Conservation (phyloP, 2,113 vertebrate genomes). For the Muntiacus muntjak region DNA sequence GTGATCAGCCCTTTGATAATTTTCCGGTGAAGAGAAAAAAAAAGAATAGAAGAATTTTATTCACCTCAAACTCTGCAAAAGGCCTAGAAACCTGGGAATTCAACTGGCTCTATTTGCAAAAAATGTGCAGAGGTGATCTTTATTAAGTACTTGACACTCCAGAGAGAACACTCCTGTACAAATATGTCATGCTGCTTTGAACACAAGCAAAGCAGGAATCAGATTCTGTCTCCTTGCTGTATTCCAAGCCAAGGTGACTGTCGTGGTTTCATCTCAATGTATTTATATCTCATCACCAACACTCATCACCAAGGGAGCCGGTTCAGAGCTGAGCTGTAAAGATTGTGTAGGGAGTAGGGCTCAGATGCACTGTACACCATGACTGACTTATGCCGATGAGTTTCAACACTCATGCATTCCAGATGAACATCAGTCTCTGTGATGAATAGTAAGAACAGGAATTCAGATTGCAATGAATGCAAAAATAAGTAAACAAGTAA, state of each 20-base stretch:
- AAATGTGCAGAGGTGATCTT: constrained; percentile 56
- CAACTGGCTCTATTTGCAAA: constrained; percentile 1
- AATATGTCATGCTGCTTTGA: constrained; percentile 61
- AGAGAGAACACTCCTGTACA: constrained; percentile 52
- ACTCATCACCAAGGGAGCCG: background rate
- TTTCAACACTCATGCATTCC: constrained; percentile 27
- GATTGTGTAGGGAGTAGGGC: background rate
- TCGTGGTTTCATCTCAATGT: background rate
- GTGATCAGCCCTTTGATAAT: background rate
- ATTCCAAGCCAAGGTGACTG: constrained; percentile 53
- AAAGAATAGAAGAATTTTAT: background rate
- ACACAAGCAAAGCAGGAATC: constrained; percentile 55
- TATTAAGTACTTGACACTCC: constrained; percentile 55
- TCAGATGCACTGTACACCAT: background rate
- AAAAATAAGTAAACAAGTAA: background rate
- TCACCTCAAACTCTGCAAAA: constrained; percentile 31
- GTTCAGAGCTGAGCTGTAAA: background rate
- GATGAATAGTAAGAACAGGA: constrained; percentile 5
- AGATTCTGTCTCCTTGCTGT: constrained; percentile 43
- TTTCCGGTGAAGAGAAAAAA: background rate
- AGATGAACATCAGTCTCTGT: constrained; percentile 23
- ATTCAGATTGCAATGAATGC: background rate
- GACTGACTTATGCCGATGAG: background rate
- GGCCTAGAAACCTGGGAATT: constrained; percentile 19
- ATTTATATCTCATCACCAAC: constrained; percentile 30